Evolutionary conservation across 2,888 invertebrate genomes (phyloP), one percentile per base, ranked within the genome.

Genomic region (Lypha dubia): DNA sequence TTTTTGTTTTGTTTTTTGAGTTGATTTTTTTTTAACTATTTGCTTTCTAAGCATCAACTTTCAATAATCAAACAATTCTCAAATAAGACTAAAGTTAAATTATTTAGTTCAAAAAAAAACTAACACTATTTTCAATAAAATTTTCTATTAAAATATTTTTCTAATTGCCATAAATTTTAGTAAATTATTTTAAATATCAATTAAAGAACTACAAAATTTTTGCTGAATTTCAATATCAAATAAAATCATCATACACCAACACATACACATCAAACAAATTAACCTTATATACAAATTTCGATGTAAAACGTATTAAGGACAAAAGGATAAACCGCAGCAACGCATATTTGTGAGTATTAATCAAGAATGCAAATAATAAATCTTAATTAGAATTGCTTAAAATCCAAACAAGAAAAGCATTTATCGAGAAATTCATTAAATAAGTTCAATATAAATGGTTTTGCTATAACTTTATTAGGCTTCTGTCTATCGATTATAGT

Each of bases 371-470:
- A 20, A 41, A 44, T 65, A 65, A 75, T 65, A 46, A 56, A 75
- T 75, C 44, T 65, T 22, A 32, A 65, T 65, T 75, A 56, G 11
- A 65, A 75, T 65, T 51, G 20, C 38, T 51, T 74, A 8, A 28
- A 58, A 63, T 22, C 22, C 13, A 65, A n/a, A 35, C n/a, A 56
- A 63, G 24, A 17, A 63, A 53, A 28, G 51, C 32, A 22, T 65
- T 75, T 75, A 53, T 22, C 53, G n/a, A 53, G 56, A 65, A 75
- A 46, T 65, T 65, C 44, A 44, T 22, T 56, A 75, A 56, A 56
- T 75, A 56, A 44, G 15, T 49, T 20, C 0, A 0, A 13, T 41
- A 17, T 41, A 24, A 41, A 28, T 56, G 41, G 15, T 15, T 20
- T 6, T 62, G 13, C 53, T 51, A 63, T 51, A 41, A 9, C 13